These are phyloP conservation scores for Aphidius colemani DNA, from an alignment of 2,888 invertebrate species.

Conservation along the genomic window DNA sequence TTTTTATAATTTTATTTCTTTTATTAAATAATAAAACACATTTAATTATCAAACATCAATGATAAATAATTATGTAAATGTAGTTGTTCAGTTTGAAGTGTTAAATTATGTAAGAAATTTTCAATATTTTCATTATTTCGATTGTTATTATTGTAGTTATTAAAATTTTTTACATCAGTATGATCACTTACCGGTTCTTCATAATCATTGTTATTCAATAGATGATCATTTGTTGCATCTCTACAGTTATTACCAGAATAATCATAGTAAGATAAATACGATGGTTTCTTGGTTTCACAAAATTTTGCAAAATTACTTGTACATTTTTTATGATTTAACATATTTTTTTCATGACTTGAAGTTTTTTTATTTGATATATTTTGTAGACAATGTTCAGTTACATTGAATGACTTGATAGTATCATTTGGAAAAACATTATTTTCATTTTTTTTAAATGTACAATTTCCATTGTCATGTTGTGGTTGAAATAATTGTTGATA, in stretches of 20 bases:
- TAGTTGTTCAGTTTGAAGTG: slow-evolving; percentile 42
- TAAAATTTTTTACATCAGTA: background rate
- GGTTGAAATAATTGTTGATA: too few species aligned
- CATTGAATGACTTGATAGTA: too few species aligned
- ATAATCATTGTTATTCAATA: background rate
- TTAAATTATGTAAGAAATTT: slow-evolving; percentile 41
- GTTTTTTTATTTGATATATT: too few species aligned
- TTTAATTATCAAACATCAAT: slow-evolving; percentile 3
- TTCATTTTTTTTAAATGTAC: too few species aligned
- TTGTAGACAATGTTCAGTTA: too few species aligned
- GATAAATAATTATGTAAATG: slow-evolving; percentile 46
- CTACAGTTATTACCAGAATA: background rate
- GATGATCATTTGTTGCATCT: background rate
- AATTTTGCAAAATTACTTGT: too few species aligned
- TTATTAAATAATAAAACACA: background rate
- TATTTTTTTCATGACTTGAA: too few species aligned
- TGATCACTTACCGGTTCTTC: background rate
- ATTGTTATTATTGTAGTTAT: too few species aligned
- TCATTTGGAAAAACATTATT: too few species aligned
- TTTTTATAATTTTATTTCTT: background rate
- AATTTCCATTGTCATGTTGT: too few species aligned
- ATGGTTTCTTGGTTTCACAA: too few species aligned
- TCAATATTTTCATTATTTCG: slow-evolving; percentile 38
- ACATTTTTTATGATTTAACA: too few species aligned
- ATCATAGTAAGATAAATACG: background rate